These are phyloP conservation scores for Linurgus olivaceus DNA, from an alignment of 2,797 vertebrate species.

Conservation along the genomic window DNA sequence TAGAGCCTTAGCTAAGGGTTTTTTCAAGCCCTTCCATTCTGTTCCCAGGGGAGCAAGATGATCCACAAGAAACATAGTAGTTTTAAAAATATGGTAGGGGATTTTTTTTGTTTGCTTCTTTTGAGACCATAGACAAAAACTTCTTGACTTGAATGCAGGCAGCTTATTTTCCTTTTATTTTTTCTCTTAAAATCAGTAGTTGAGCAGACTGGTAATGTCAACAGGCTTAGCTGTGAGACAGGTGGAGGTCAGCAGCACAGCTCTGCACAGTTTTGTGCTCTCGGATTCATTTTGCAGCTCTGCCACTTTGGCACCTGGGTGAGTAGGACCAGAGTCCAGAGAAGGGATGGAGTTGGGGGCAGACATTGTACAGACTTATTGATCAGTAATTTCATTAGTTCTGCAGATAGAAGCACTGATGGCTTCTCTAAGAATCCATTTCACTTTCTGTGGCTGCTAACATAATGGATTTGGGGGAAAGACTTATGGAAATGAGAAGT, in stretches of 20 bases:
- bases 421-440: not conserved
- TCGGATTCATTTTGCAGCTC: not conserved
- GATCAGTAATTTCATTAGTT: not conserved
- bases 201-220: not conserved
- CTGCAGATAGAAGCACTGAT: not conserved
- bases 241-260: not conserved
- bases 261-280: not conserved
- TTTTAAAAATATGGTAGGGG: not conserved
- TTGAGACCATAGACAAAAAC: not conserved
- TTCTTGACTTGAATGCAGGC: not conserved
- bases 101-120: not conserved
- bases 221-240: not conserved
- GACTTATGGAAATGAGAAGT: constrained; percentile 4
- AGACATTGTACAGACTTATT: not conserved
- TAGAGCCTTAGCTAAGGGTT: not conserved
- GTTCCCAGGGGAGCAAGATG: not conserved
- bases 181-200: not conserved
- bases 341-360: not conserved
- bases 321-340: not conserved
- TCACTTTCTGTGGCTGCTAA: not conserved
- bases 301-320: not conserved
- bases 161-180: not conserved
- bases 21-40: not conserved
- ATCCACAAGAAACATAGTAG: not conserved
- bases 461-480: not conserved